Percentiles rank a stretch among this genome's conserved stretches.
These are phyloP conservation scores for Hydrozoanthus gracilis DNA, from an alignment of 92 coral and sea anemone genomes.

Conservation along the genomic window DNA sequence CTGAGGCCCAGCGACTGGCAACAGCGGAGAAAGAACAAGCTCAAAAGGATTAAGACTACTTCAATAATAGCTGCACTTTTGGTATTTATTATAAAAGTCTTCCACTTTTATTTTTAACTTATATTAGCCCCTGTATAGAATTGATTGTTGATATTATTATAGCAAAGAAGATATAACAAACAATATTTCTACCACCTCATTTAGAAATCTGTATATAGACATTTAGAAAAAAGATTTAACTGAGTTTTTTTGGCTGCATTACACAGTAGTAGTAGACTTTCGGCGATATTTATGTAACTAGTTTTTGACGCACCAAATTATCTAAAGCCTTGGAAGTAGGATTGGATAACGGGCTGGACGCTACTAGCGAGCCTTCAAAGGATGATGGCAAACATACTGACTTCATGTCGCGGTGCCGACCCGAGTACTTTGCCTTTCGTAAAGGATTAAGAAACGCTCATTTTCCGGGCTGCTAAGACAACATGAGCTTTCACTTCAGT, in stretches of 20 bases:
- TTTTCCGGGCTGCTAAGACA: too few species aligned
- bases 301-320: background rate
- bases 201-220: conserved; percentile 31
- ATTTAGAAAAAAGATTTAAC: conserved; percentile 39
- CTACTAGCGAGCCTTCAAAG: too few species aligned
- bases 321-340: background rate
- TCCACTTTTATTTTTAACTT: conserved; percentile 29
- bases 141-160: conserved; percentile 24
- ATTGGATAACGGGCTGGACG: background rate
- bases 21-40: conserved; percentile 21
- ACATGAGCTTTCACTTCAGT: too few species aligned
- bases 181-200: background rate
- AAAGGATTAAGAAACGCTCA: too few species aligned
- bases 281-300: conserved; percentile 10
- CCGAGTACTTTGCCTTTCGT: too few species aligned
- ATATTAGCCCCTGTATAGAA: conserved; percentile 6
- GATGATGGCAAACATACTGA: too few species aligned
- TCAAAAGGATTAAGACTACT: background rate
- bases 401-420: too few species aligned
- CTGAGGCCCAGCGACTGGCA: conserved; percentile 22
- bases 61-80: background rate
- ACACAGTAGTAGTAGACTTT: conserved; percentile 3
- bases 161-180: background rate
- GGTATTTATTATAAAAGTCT: conserved; percentile 10
- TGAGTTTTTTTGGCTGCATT: background rate